phyloP scores from a whole-genome alignment of 2,797 vertebrate species.

The Hapalemur alaotrensis region DNA sequence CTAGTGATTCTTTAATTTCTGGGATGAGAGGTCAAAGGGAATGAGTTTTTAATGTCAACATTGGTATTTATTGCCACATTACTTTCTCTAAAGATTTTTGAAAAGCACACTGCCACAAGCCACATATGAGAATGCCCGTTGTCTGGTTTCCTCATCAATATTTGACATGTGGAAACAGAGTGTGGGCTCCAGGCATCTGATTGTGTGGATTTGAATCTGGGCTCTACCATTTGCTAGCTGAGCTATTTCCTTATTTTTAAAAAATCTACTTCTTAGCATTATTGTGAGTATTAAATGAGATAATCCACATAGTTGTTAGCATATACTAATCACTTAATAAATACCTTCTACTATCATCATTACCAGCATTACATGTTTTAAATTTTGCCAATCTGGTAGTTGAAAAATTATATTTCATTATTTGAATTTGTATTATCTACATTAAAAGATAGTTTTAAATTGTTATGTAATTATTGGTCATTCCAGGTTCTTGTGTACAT shows the following conservation, averaged over 20 bases:
- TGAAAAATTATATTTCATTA: not conserved
- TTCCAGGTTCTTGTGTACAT: not conserved
- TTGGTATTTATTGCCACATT: not conserved
- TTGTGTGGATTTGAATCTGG: not conserved
- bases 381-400: not conserved
- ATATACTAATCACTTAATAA: not conserved
- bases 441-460: not conserved
- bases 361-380: not conserved
- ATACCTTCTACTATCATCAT: not conserved
- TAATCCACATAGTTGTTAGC: not conserved
- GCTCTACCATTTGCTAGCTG: not conserved
- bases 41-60: not conserved
- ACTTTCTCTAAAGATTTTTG: not conserved
- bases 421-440: not conserved
- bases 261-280: not conserved
- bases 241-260: not conserved
- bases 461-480: not conserved
- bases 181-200: not conserved
- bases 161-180: not conserved
- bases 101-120: not conserved
- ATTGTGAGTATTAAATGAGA: not conserved
- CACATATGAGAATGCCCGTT: not conserved
- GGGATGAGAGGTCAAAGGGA: not conserved
- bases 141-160: not conserved
- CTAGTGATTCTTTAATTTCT: not conserved